A percentile compares a stretch with the other conserved stretches of the same genome.
These are phyloP conservation scores for Chondrilla cf. caribensis DNA, from an alignment of 37 sponge, comb jelly and placozoan species.

Conservation along the genomic window DNA sequence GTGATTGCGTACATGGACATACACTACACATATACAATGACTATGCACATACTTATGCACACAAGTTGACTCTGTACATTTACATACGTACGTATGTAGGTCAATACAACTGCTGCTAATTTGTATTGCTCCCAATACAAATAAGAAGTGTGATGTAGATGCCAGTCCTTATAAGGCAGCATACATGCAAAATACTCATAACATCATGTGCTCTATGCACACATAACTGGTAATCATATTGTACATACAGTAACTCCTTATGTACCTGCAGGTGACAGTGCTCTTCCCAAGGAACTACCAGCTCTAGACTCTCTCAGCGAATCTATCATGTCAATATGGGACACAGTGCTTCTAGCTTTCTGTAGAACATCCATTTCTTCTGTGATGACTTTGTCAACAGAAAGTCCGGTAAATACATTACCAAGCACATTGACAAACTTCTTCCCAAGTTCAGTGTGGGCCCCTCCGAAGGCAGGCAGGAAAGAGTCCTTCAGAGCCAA, in stretches of 20 bases:
- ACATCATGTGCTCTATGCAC: too few relatives aligned
- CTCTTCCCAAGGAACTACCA: constrained; percentile 43
- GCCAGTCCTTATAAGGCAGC: too few relatives aligned
- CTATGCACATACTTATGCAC: too few relatives aligned
- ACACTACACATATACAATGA: too few relatives aligned
- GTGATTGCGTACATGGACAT: too few relatives aligned
- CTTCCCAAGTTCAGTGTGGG: not conserved
- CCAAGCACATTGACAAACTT: not conserved
- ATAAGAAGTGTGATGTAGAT: too few relatives aligned
- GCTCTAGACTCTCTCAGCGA: constrained; percentile 66
- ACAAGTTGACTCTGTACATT: too few relatives aligned
- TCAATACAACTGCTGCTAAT: too few relatives aligned
- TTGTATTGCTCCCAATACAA: too few relatives aligned
- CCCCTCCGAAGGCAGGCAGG: constrained; percentile 19
- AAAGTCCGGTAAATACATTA: not conserved
- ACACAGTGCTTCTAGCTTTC: not conserved
- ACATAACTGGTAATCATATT: not conserved
- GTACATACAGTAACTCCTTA: not conserved
- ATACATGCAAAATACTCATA: too few relatives aligned
- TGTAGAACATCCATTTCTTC: not conserved
- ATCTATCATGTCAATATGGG: constrained; percentile 12
- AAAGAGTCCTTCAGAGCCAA: constrained; percentile 18
- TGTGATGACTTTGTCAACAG: constrained; percentile 24
- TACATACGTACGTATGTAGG: too few relatives aligned
- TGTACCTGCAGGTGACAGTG: constrained; percentile 12